phyloP scores from a whole-genome alignment of 2,888 invertebrate genomes.

The Lagria hirta region DNA sequence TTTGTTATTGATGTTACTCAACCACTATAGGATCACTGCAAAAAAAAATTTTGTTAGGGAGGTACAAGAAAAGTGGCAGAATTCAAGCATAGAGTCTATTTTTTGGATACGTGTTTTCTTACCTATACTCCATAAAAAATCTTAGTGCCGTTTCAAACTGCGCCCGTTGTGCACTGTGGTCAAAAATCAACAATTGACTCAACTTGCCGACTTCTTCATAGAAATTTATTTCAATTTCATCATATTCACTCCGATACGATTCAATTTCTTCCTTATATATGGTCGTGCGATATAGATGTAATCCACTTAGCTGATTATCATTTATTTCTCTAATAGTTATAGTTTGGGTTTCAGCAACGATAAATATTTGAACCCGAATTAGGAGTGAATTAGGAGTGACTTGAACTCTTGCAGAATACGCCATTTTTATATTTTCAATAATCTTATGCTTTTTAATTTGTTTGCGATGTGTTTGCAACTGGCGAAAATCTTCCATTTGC shows the following conservation, averaged over 20 bases:
- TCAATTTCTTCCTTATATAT: constrained; percentile 14
- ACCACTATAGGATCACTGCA: constrained; percentile 15
- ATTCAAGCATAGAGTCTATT: constrained; percentile 11
- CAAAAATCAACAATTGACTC: constrained; percentile 11
- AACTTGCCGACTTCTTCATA: constrained; percentile 9
- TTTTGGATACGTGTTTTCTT: constrained; percentile 12
- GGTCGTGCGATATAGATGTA: constrained; percentile 8
- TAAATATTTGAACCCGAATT: constrained; percentile 11
- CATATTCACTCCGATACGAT: constrained; percentile 9
- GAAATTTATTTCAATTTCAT: constrained; percentile 11
- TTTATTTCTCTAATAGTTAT: constrained; percentile 11
- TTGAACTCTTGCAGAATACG: constrained; percentile 10
- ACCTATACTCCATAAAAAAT: constrained; percentile 14
- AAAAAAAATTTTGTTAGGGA: constrained; percentile 12
- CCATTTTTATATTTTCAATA: constrained; percentile 10
- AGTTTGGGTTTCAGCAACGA: constrained; percentile 10
- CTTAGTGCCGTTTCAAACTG: constrained; percentile 13
- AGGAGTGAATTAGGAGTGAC: constrained; percentile 2
- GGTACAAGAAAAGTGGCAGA: constrained; percentile 15
- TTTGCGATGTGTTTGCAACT: constrained; percentile 14
- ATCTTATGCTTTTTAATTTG: constrained; percentile 9
- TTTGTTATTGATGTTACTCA: constrained; percentile 14
- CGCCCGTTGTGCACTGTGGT: constrained; percentile 9
- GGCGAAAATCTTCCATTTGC: constrained; percentile 14
- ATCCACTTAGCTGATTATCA: constrained; percentile 13